A percentile compares a stretch with the other conserved stretches of the same genome.
These are phyloP conservation scores for Rhinolophus ferrumequinum DNA, from an alignment of 2,113 vertebrate species.

Conservation along the genomic window DNA sequence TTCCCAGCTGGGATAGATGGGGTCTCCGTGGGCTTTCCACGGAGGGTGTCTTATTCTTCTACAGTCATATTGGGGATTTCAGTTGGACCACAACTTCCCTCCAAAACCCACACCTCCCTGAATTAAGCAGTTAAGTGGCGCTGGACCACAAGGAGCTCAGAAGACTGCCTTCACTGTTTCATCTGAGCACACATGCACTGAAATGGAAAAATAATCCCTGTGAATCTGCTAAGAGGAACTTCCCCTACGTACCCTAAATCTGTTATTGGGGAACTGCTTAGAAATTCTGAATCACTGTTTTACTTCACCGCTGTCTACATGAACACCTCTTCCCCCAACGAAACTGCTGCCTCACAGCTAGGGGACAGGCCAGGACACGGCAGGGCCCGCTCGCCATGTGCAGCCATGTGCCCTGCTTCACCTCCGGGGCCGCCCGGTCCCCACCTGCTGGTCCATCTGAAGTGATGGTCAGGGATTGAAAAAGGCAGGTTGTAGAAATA, in stretches of 20 bases:
- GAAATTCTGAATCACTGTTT: slow-evolving; percentile 31
- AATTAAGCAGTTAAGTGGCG: slow-evolving; percentile 18
- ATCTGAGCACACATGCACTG: background rate
- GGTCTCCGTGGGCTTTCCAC: slow-evolving; percentile 64
- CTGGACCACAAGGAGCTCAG: background rate
- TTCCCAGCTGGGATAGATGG: slow-evolving; percentile 45
- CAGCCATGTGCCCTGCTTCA: background rate
- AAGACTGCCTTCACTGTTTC: background rate
- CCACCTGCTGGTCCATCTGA: background rate
- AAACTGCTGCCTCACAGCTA: background rate
- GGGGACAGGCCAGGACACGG: background rate
- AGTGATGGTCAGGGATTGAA: background rate
- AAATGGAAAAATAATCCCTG: slow-evolving; percentile 53
- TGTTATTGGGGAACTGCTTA: slow-evolving; percentile 57
- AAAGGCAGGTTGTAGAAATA: background rate
- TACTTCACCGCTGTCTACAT: slow-evolving; percentile 27
- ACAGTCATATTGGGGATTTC: slow-evolving; percentile 63
- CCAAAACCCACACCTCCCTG: background rate
- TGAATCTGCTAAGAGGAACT: slow-evolving; percentile 27
- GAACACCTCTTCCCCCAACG: background rate
- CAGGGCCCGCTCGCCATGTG: background rate
- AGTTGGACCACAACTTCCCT: slow-evolving; percentile 73
- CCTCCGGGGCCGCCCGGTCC: background rate
- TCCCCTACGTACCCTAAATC: slow-evolving; percentile 5
- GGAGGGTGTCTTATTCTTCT: slow-evolving; percentile 22